Base-by-base conservation (phyloP, 2,888 invertebrate genomes). In the Brachypterus glaber region DNA sequence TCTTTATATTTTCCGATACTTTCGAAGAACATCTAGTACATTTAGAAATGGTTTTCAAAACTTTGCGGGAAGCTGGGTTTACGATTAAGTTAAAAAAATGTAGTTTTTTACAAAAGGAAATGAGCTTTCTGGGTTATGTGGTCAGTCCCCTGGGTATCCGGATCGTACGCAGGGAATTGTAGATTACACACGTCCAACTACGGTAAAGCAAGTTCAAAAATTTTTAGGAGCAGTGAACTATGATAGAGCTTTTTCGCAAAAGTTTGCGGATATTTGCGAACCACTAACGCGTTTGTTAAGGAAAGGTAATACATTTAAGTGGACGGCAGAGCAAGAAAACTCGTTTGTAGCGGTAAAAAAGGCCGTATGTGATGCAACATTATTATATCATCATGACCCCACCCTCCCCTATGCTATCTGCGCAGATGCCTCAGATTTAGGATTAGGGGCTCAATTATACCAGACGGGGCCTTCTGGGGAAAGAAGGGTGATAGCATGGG, bases 11-110 rank as follows among this genome's bases (percentile, higher is more conserved):
- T 3, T 46, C 45, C 11, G 14, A 24, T 2, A 45, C 33, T 26
- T 33, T 48, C n/a, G 41, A 45, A 39, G 29, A 43, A 12, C 48
- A 49, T 30, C 16, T 34, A 2, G 5, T 33, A 4, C 41, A 51
- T 14, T 25, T 52, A 8, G 26, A 37, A 11, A 26, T n/a, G 7
- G 30, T 51, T 9, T 42, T 52, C 3, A 2, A 27, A 1, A 27
- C 35, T 5, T 27, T 51, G 2, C 5, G 21, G 3, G n/a, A 36
- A 11, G 35, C 46, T 4, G 44, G 44, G 2, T 37, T 53, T 27
- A 52, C 49, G 4, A 14, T 52, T 1, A 47, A 44, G 3, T 27
- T 46, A 4, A 33, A 37, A 2, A 54, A 53, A 41, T 51, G 42
- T 9, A 14, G 38, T 11, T 52, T 55, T 37, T 36, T 46, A 4